These are phyloP conservation scores for Oryzias woworae DNA, from an alignment of 2,113 vertebrate species.

Conservation along the genomic window DNA sequence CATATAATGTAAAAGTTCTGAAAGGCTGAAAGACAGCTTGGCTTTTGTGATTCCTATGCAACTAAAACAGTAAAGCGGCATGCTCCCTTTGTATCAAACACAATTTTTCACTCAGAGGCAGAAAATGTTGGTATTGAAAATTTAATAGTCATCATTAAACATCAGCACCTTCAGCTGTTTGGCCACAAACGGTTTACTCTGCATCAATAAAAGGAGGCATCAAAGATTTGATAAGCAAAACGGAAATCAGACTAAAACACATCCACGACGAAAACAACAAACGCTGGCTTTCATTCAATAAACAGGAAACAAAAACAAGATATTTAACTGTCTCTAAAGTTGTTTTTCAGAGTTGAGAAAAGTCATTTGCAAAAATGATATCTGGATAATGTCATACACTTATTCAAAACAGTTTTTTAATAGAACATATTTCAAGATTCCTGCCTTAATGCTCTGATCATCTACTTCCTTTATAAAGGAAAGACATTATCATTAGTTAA, in stretches of 20 bases:
- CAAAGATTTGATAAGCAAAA: background rate
- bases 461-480: too few relatives aligned
- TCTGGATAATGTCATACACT: conserved; percentile 2
- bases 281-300: background rate
- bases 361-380: conserved; percentile 1
- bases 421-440: too few relatives aligned
- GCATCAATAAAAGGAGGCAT: background rate
- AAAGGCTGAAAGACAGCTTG: conserved; percentile 8
- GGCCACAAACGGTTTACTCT: background rate
- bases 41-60: conserved; percentile 2
- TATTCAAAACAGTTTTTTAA: background rate
- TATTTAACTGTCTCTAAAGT: background rate
- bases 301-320: background rate
- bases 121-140: background rate
- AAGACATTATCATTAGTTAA: conserved; percentile 7
- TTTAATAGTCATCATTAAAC: conserved; percentile 1
- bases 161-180: background rate
- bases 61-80: background rate
- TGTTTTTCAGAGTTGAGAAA: background rate
- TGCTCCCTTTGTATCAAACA: background rate
- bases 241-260: background rate
- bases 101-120: background rate
- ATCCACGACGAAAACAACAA: background rate
- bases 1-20: conserved; percentile 12
- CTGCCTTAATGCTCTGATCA: too few relatives aligned